Percentiles rank a stretch among this genome's conserved stretches.
These are phyloP conservation scores for Opisthograptis luteolata DNA, from an alignment of 2,888 invertebrate species.

Conservation along the genomic window DNA sequence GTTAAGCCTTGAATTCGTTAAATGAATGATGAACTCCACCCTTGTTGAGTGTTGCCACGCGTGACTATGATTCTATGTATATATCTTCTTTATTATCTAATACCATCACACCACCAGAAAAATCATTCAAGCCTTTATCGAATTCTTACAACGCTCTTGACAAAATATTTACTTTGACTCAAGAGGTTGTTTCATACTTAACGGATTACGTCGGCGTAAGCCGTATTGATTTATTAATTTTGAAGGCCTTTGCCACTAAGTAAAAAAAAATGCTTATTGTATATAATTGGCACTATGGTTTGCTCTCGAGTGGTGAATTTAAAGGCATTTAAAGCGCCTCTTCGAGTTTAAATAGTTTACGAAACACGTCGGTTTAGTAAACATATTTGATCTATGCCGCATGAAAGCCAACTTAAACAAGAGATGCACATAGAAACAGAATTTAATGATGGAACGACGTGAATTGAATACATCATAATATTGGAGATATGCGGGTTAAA, in stretches of 20 bases:
- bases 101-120: background rate
- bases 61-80: too few species aligned
- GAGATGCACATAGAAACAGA: constrained; percentile 21
- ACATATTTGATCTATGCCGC: constrained; percentile 30
- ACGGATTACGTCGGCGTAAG: constrained; percentile 22
- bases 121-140: constrained; percentile 13
- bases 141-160: constrained; percentile 10
- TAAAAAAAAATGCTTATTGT: constrained; percentile 6
- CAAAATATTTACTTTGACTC: constrained; percentile 24
- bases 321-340: constrained; percentile 7
- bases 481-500: background rate
- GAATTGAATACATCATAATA: background rate
- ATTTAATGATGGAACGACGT: constrained; percentile 7
- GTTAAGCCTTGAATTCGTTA: constrained; percentile 73
- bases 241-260: constrained; percentile 7
- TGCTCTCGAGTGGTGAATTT: constrained; percentile 14
- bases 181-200: constrained; percentile 23
- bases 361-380: constrained; percentile 25
- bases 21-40: constrained; percentile 70
- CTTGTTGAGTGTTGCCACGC: constrained; percentile 45
- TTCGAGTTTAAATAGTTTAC: constrained; percentile 22
- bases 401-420: constrained; percentile 31
- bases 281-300: background rate
- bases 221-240: constrained; percentile 23
- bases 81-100: constrained; percentile 7